Base-by-base conservation (phyloP, 2,113 vertebrate genomes). In the Gobius niger region DNA sequence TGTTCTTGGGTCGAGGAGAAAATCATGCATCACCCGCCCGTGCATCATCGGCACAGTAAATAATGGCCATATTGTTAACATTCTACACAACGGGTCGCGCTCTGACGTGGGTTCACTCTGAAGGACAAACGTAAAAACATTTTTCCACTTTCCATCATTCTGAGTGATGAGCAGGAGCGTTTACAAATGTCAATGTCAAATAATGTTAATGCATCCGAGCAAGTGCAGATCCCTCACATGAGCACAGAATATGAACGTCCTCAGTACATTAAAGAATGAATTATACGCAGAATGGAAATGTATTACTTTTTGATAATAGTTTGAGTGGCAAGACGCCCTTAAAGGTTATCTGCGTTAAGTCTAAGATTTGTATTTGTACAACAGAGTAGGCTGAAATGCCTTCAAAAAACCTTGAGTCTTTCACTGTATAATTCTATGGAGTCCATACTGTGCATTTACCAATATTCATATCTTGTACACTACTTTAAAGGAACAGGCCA, bases 131-230 rank as follows among this genome's bases (percentile, higher is more conserved):
- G 63, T 5, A 18, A 66, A 77, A 59, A 67, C 51, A 50, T 82
- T 77, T 68, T 56, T 68, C 53, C 46, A 67, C 61, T 63, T 63
- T 63, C 61, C 61, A 44, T 63, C 61, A 49, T 44, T 77, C 63
- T 68, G 63, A 72, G 47, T 69, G 68, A 66, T 41, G 54, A 67
- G 70, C 75, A 65, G 47, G 24, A 18, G 63, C 47, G 54, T 66
- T 77, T 67, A 50, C 42, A 69, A 78, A 77, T 75, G 68, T 70
- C 78, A 82, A 41, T 70, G 69, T 80, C 75, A 76, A 63, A 76
- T 60, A 76, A 82, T 74, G 62, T 57, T 61, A 74, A 15, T 15
- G 54, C 8, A 61, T 51, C 49, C 10, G 3, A 72, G 66, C 47
- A 71, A 81, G 47, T 46, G 57, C 34, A 67, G n/a, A 85, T 81